Evolutionary conservation across 2,888 invertebrate genomes (phyloP).

Genomic region (Octodonta nipae): DNA sequence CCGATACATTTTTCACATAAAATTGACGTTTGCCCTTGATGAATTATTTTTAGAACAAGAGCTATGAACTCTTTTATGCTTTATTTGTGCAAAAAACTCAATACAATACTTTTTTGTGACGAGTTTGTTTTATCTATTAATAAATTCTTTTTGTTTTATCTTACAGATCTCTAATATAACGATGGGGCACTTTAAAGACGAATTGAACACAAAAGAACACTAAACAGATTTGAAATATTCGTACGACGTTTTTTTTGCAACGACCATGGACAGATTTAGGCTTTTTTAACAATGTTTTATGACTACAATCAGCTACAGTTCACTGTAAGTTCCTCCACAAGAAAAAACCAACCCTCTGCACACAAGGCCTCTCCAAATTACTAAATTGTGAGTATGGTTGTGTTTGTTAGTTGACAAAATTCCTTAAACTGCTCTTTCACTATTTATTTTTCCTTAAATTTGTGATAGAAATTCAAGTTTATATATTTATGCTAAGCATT

Average conservation of each 20-base stretch:
- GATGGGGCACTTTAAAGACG: too few relatives aligned
- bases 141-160: not conserved
- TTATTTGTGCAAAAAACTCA: too few relatives aligned
- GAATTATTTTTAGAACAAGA: constrained; percentile 17
- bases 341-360: constrained; percentile 19
- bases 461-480: too few relatives aligned
- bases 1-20: too few relatives aligned
- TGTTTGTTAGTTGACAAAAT: not conserved
- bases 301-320: constrained; percentile 17
- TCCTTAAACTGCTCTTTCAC: not conserved
- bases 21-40: constrained; percentile 14
- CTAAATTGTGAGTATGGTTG: constrained; percentile 22
- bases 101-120: too few relatives aligned
- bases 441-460: too few relatives aligned
- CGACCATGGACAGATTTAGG: constrained; percentile 15
- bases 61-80: constrained; percentile 15
- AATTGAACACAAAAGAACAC: too few relatives aligned
- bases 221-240: too few relatives aligned
- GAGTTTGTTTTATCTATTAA: not conserved
- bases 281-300: constrained; percentile 20
- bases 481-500: too few relatives aligned
- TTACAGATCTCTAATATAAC: too few relatives aligned
- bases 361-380: constrained; percentile 22
- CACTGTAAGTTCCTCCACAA: constrained; percentile 20
- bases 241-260: too few relatives aligned